phyloP scores from a whole-genome alignment of 2,113 vertebrate species.

The Myiopsitta monachus region DNA sequence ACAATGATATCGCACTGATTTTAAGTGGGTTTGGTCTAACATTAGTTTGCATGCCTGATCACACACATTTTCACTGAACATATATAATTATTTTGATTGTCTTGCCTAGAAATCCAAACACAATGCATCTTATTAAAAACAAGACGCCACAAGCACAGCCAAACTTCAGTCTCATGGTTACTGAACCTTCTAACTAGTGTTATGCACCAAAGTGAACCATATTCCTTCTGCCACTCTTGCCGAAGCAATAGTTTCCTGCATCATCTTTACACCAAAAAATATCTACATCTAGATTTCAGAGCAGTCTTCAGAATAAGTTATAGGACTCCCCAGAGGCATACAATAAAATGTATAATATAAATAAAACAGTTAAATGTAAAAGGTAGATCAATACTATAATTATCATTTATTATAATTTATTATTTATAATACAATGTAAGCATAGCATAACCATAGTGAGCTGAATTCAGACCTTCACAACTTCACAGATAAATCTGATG shows the following conservation, averaged over 20 bases:
- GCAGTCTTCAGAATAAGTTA: neutral
- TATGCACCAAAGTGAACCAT: neutral
- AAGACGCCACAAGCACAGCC: neutral
- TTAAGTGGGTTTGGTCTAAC: neutral
- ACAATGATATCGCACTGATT: neutral
- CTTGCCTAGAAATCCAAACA: neutral
- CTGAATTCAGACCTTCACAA: neutral
- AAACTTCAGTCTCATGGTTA: neutral
- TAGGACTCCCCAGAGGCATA: neutral
- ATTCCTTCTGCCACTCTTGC: neutral
- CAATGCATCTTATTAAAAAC: neutral
- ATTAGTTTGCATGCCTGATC: neutral
- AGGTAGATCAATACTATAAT: slow-evolving; percentile 27
- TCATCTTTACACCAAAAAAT: neutral
- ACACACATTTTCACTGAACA: neutral
- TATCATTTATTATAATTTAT: slow-evolving; percentile 43
- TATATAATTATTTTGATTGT: neutral
- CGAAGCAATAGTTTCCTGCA: neutral
- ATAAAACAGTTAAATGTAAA: slow-evolving; percentile 39
- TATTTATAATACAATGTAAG: slow-evolving; percentile 26
- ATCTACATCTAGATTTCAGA: neutral
- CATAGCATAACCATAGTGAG: neutral
- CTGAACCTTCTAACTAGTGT: neutral
- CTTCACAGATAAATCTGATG: neutral
- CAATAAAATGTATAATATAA: neutral